A percentile compares a stretch with the other conserved stretches of the same genome.
Conservation (phyloP, 2,113 vertebrate genomes). For the Amblyopsis rosae region DNA sequence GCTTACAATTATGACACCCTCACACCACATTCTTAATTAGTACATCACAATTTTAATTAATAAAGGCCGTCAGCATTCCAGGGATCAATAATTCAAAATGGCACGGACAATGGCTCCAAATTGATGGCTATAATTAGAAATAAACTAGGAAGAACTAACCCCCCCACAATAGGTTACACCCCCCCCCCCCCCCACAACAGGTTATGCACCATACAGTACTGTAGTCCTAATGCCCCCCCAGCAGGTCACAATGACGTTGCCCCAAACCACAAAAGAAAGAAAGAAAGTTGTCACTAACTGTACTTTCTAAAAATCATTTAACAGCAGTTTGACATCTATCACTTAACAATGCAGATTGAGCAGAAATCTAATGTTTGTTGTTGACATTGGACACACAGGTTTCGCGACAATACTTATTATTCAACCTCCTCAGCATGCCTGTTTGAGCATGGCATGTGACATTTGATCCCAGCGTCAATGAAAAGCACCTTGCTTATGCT, state of each 20-base stretch:
- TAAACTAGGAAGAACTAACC: constrained; percentile 42
- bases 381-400: no score
- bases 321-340: no score
- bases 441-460: constrained; percentile 19
- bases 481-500: constrained; percentile 17
- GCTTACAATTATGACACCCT: constrained; percentile 63
- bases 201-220: constrained; percentile 12
- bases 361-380: not conserved
- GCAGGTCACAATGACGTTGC: constrained; percentile 43
- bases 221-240: not conserved
- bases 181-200: constrained; percentile 41
- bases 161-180: constrained; percentile 50
- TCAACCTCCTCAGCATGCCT: constrained; percentile 20
- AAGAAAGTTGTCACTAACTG: no score
- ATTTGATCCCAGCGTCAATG: constrained; percentile 41
- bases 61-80: constrained; percentile 60
- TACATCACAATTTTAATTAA: constrained; percentile 74
- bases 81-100: constrained; percentile 68
- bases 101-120: constrained; percentile 56
- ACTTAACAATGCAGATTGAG: not conserved
- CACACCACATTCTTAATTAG: constrained; percentile 66
- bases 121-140: constrained; percentile 68
- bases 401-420: not conserved
- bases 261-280: constrained; percentile 42
- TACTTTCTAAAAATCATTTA: not conserved